phyloP scores from a whole-genome alignment of 1,140 invertebrate species.

The Cydia amplana region DNA sequence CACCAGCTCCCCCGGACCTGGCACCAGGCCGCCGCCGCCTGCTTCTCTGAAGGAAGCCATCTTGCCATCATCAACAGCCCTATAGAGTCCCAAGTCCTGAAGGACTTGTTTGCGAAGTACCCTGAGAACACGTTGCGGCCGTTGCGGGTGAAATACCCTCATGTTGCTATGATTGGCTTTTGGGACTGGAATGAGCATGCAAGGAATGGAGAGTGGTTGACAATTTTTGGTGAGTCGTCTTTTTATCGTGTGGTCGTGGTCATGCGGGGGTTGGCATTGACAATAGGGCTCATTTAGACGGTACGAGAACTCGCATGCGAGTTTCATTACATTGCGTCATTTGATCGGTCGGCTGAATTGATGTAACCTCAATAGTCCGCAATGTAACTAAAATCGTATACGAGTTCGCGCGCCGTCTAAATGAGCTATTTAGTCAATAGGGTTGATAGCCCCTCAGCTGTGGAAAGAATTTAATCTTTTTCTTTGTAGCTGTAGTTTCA shows the following conservation, averaged over 20 bases:
- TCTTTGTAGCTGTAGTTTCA: too few species aligned
- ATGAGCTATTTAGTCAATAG: too few species aligned
- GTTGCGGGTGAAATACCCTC: neutral
- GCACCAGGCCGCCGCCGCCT: conserved; percentile 3
- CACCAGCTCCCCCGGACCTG: neutral
- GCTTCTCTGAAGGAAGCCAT: neutral
- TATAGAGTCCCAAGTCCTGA: neutral
- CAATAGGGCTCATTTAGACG: too few species aligned
- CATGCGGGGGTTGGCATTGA: too few species aligned
- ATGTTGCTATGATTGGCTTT: conserved; percentile 6
- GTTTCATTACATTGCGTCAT: too few species aligned
- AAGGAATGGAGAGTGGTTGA: neutral
- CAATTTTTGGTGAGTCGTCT: neutral
- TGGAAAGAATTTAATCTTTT: too few species aligned
- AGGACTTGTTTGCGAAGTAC: neutral
- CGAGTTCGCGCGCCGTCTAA: too few species aligned
- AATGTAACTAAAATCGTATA: too few species aligned
- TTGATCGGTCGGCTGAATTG: too few species aligned
- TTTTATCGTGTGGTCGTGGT: neutral
- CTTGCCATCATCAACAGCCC: neutral
- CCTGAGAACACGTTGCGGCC: neutral
- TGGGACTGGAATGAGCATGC: neutral
- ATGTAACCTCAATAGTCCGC: too few species aligned
- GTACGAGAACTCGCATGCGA: too few species aligned
- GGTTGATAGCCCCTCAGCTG: too few species aligned